Conservation (phyloP, 2,113 vertebrate genomes). For the Holacanthus passer region DNA sequence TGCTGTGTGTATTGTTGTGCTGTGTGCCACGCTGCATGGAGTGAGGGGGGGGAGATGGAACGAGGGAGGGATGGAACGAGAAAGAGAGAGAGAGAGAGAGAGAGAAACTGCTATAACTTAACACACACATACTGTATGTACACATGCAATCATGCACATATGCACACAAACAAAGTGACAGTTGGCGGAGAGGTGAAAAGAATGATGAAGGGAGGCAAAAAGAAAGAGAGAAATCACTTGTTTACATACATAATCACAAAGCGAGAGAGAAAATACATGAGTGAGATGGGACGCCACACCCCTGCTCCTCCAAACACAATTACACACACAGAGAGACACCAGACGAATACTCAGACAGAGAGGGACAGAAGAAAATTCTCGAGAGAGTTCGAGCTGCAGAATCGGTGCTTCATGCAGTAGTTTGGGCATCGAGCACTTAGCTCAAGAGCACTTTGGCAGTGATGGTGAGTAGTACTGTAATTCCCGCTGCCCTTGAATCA, state of each 20-base stretch:
- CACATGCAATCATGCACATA: background rate
- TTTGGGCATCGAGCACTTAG: slow-evolving; percentile 11
- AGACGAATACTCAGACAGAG: slow-evolving; percentile 16
- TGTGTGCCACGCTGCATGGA: slow-evolving; percentile 26
- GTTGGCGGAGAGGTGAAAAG: background rate
- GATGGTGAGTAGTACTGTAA: slow-evolving; percentile 12
- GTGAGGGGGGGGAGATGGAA: slow-evolving; percentile 5
- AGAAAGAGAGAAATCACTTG: background rate
- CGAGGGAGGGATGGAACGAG: background rate
- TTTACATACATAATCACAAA: slow-evolving; percentile 30
- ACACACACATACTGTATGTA: background rate
- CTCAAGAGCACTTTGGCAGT: slow-evolving; percentile 57
- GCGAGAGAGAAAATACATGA: background rate
- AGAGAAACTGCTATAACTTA: slow-evolving; percentile 9
- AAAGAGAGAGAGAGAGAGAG: slow-evolving; percentile 7
- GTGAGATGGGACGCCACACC: background rate
- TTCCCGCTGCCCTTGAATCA: slow-evolving; percentile 32
- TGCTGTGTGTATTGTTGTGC: slow-evolving; percentile 50
- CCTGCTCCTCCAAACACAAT: slow-evolving; percentile 17
- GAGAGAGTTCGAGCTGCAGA: slow-evolving; percentile 7
- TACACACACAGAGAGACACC: slow-evolving; percentile 32
- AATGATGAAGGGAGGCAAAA: background rate
- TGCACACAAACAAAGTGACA: background rate
- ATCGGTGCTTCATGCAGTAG: slow-evolving; percentile 25
- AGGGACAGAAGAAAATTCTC: slow-evolving; percentile 4